phyloP scores from a whole-genome alignment of 2,113 vertebrate genomes.

The Herpetotheres cachinnans region DNA sequence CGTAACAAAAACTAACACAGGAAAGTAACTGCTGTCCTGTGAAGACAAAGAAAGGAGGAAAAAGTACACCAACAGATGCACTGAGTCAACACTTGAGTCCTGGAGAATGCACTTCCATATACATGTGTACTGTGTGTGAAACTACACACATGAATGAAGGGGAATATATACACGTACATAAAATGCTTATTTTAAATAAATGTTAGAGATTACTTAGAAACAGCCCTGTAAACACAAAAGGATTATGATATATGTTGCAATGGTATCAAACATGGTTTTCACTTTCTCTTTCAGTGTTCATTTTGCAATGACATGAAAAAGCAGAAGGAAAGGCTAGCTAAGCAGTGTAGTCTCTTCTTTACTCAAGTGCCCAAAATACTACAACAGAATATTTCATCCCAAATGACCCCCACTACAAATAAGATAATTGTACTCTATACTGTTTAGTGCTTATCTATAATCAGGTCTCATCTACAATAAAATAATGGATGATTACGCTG shows the following conservation, averaged over 20 bases:
- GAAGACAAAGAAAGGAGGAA: not conserved
- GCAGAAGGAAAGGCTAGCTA: not conserved
- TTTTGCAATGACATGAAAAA: not conserved
- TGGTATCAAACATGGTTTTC: not conserved
- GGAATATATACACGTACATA: not conserved
- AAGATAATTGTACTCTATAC: not conserved
- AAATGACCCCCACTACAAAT: not conserved
- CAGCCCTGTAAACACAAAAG: not conserved
- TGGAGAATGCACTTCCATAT: not conserved
- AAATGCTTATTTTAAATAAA: not conserved
- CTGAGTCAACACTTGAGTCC: not conserved
- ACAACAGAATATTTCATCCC: not conserved
- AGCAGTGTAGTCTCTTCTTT: not conserved
- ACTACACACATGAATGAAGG: not conserved
- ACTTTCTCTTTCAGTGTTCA: not conserved
- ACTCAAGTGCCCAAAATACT: not conserved
- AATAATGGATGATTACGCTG: not conserved
- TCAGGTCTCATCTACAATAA: not conserved
- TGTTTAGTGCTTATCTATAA: not conserved
- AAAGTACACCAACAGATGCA: not conserved
- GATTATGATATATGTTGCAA: not conserved
- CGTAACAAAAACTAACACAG: not conserved
- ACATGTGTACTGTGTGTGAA: not conserved
- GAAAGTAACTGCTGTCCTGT: accelerated
- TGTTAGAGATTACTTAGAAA: not conserved